phyloP scores from a whole-genome alignment of 1,140 invertebrate species.

The Macrocentrus cingulum region DNA sequence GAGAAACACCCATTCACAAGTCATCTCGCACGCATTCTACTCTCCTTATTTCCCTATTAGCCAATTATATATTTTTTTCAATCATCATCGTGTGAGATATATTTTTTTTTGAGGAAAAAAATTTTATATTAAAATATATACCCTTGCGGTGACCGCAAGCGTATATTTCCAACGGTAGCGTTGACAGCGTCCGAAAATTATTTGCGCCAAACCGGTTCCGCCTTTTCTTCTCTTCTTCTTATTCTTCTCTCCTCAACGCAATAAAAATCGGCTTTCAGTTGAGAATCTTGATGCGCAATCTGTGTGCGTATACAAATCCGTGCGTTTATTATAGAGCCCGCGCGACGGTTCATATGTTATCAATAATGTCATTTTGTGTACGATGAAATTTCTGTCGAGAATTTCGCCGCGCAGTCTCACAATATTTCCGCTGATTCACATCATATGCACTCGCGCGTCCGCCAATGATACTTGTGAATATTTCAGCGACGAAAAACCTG shows the following conservation, averaged over 20 bases:
- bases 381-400: conserved; percentile 11
- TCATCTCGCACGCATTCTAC: conserved; percentile 10
- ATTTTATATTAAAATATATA: too few relatives aligned
- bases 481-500: conserved; percentile 9
- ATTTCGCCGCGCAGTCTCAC: background rate
- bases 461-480: background rate
- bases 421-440: conserved; percentile 15
- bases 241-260: too few relatives aligned
- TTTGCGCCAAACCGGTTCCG: conserved; percentile 19
- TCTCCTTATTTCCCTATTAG: background rate
- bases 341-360: background rate
- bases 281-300: conserved; percentile 11
- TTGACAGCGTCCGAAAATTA: conserved; percentile 24
- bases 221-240: conserved; percentile 1
- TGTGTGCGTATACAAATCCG: background rate
- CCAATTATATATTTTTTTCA: conserved; percentile 13
- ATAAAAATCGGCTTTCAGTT: conserved; percentile 27
- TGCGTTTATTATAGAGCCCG: background rate
- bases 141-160: background rate
- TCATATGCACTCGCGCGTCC: background rate
- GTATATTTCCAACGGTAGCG: conserved; percentile 25
- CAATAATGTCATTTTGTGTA: conserved; percentile 5
- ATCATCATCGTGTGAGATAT: too few relatives aligned
- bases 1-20: conserved; percentile 21
- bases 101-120: too few relatives aligned